Evolutionary conservation across 1,140 invertebrate genomes (phyloP).

Genomic region (Panagrolaimus sp.): DNA sequence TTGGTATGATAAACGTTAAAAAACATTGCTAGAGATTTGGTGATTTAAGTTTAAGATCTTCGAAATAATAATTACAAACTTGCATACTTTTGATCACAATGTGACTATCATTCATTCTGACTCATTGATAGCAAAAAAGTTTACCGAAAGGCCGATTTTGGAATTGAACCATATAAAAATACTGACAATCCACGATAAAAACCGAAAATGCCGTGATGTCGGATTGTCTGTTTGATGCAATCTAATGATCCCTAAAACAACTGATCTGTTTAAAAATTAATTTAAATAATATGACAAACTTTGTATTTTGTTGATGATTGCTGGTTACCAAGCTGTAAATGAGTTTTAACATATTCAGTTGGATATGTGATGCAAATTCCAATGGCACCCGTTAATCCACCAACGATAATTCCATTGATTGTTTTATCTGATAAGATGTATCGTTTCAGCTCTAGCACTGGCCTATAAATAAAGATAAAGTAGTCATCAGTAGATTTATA

Average conservation of each 20-base stretch:
- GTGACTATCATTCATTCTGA: conserved; percentile 26
- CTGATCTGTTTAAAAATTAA: conserved; percentile 17
- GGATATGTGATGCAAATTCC: conserved; percentile 99
- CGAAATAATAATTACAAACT: no score
- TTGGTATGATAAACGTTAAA: neutral
- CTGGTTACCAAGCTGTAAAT: conserved; percentile 93
- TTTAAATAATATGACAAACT: conserved; percentile 65
- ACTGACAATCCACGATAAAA: conserved; percentile 93
- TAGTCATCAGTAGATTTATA: no score
- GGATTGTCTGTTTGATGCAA: conserved; percentile 87
- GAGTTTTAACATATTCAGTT: conserved; percentile 98
- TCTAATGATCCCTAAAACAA: conserved; percentile 74
- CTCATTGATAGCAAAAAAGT: conserved; percentile 14
- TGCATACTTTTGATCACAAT: no score
- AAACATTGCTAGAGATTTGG: no score
- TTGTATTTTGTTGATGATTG: conserved; percentile 65
- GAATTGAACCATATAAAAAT: conserved; percentile 71
- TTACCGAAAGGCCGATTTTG: conserved; percentile 84
- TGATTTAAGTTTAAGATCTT: no score
- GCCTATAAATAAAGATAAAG: no score
- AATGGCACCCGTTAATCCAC: conserved; percentile 83
- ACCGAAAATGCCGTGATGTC: conserved; percentile 78
- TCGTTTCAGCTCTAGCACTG: neutral
- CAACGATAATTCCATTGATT: conserved; percentile 75
- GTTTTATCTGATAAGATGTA: conserved; percentile 63